Base-by-base conservation (phyloP, 2,797 vertebrate genomes). In the Apodemus agrarius region DNA sequence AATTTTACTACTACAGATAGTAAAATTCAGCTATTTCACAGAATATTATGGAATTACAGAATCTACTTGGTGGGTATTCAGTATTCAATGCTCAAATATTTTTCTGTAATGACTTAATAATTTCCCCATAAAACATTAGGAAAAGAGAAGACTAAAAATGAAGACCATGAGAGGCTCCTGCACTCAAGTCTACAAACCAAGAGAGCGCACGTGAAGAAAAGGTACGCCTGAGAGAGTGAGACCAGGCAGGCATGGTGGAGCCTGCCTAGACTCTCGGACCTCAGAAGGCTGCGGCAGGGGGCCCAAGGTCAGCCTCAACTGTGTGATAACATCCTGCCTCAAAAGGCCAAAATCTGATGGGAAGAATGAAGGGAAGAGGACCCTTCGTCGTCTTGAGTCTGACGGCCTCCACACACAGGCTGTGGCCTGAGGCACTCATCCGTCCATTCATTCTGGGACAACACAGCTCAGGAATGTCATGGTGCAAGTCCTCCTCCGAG, bases 71-170 rank as follows among this genome's bases (percentile, higher is more conserved):
- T 49, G 2, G 40, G 16, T 69, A 95, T 78, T 65, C 74, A 81
- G 59, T 96, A 93, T 40, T 94, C 61, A 65, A 61, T n/a, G 9
- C 54, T 87, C 34, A 89, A 79, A 92, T n/a, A 82, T 43, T 92
- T 81, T 92, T 76, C 86, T 95, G 43, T 72, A 76, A 83, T 69
- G 24, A 95, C n/a, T 4, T 83, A 49, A 84, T 89, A 89, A 54
- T 96, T 94, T 96, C 54, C 46, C 43, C 79, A 74, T 59, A 92
- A 92, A 90, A 91, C 81, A 59, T 82, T 74, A 93, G 46, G 59
- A 72, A 57, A 40, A 92, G 65, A 57, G 49, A 46, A 94, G 49
- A 86, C 21, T 63, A 26, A 16, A 91, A 92, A 92, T 81, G 21
- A 97, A 90, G n/a, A 34, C 22, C 80, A 1, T 80, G 80, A 89